Evolutionary conservation across 1,140 invertebrate genomes (phyloP).

Genomic region (Diorhabda elongata): DNA sequence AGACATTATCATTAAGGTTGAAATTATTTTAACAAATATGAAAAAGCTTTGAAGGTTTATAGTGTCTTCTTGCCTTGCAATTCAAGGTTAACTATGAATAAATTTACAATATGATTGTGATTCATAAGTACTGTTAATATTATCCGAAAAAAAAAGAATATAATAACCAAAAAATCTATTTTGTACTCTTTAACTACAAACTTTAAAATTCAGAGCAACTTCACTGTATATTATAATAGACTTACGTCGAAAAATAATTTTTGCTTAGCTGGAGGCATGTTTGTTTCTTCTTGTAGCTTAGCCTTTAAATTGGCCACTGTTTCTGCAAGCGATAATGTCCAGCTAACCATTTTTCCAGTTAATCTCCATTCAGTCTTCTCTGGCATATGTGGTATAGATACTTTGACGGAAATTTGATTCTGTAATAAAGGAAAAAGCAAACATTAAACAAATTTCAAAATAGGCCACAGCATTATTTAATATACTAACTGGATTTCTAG

Average conservation of each 20-base stretch:
- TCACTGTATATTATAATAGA: slow-evolving; percentile 18
- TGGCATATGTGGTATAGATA: slow-evolving; percentile 73
- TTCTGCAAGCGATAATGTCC: slow-evolving; percentile 77
- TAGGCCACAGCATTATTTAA: background rate
- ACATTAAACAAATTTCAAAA: background rate
- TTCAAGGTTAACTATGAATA: no score
- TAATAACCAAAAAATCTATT: no score
- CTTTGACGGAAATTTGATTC: slow-evolving; percentile 72
- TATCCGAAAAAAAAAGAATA: no score
- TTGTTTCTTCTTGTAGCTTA: slow-evolving; percentile 82
- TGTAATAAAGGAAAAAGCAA: slow-evolving; percentile 18
- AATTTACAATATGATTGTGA: no score
- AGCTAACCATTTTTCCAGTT: slow-evolving; percentile 82
- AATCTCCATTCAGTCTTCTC: slow-evolving; percentile 96
- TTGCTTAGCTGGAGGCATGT: slow-evolving; percentile 96
- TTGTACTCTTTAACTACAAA: no score
- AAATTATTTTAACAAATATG: no score
- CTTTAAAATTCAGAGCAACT: no score
- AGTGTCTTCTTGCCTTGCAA: no score
- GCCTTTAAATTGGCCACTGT: slow-evolving; percentile 82
- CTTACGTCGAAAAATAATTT: slow-evolving; percentile 87
- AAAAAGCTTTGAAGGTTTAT: no score
- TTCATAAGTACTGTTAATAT: no score
- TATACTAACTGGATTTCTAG: slow-evolving; percentile 52
- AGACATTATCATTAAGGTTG: no score